Percentiles rank a stretch among this genome's conserved stretches.
These are phyloP conservation scores for Latrodectus geometricus DNA, from an alignment of 1,140 invertebrate genomes.

Conservation along the genomic window DNA sequence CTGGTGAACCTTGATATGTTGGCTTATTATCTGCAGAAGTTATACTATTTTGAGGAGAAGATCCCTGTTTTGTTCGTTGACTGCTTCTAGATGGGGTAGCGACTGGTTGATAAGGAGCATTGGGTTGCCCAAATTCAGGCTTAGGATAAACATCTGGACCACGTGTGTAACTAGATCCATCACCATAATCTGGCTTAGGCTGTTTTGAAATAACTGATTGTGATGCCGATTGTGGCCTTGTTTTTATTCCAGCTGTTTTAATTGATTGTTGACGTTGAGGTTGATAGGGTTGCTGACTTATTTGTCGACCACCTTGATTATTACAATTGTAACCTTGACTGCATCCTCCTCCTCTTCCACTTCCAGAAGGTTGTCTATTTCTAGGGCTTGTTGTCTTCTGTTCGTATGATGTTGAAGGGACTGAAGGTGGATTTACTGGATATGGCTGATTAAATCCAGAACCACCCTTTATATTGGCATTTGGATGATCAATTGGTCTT, in stretches of 20 bases:
- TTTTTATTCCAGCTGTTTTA: not conserved
- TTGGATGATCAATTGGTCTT: conserved; percentile 44
- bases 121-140: conserved; percentile 46
- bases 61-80: conserved; percentile 12
- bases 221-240: conserved; percentile 16
- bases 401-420: conserved; percentile 44
- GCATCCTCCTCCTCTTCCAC: not conserved
- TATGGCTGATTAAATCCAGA: not conserved
- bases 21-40: conserved; percentile 16
- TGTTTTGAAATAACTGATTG: conserved; percentile 1
- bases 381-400: conserved; percentile 24
- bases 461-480: conserved; percentile 54
- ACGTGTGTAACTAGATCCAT: conserved; percentile 38
- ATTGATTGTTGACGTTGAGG: not conserved
- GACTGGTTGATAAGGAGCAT: conserved; percentile 33
- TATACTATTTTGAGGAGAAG: conserved; percentile 49
- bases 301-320: not conserved
- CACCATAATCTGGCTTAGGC: conserved; percentile 38
- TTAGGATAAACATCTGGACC: conserved; percentile 52
- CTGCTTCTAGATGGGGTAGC: conserved; percentile 43
- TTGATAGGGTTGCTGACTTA: conserved; percentile 2
- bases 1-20: conserved; percentile 5
- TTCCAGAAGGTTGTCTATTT: not conserved
- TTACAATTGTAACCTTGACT: not conserved
- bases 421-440: conserved; percentile 13